Evolutionary conservation across 2,888 invertebrate genomes (phyloP).

Genomic region (Cephalotes varians): DNA sequence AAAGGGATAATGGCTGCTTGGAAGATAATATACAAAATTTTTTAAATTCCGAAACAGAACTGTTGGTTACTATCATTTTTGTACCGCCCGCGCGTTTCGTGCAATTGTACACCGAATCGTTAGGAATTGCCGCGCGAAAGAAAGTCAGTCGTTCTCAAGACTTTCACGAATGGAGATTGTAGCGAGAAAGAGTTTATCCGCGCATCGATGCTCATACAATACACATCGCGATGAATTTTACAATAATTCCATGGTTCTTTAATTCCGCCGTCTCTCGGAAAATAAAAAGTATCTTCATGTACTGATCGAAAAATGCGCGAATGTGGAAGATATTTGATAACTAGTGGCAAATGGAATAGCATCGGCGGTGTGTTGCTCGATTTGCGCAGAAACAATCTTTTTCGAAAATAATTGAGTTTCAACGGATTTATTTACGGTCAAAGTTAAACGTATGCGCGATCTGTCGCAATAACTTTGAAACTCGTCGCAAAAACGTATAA

Average conservation of each 20-base stretch:
- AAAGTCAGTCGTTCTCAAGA: slow-evolving; percentile 62
- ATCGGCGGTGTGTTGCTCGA: background rate
- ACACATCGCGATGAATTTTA: background rate
- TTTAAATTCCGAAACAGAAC: background rate
- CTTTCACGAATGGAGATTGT: slow-evolving; percentile 64
- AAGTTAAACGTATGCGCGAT: slow-evolving; percentile 32
- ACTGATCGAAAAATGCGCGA: background rate
- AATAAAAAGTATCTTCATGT: background rate
- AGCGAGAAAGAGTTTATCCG: slow-evolving; percentile 54
- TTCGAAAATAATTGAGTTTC: slow-evolving; percentile 19
- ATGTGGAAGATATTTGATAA: background rate
- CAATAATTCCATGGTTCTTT: background rate
- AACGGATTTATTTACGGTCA: slow-evolving; percentile 21
- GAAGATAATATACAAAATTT: background rate
- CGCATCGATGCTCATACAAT: slow-evolving; percentile 34
- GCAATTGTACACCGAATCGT: slow-evolving; percentile 19
- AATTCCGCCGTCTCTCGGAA: background rate
- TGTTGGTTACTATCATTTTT: background rate
- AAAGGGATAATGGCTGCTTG: background rate
- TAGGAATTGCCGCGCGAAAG: slow-evolving; percentile 42
- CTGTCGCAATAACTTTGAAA: slow-evolving; percentile 20
- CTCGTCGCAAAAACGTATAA: too few species aligned
- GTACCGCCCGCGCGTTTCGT: background rate
- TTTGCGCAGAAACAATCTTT: slow-evolving; percentile 22
- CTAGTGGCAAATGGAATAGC: background rate